Evolutionary conservation across 2,113 vertebrate species (phyloP).

Genomic region (Lipophrys pholis): DNA sequence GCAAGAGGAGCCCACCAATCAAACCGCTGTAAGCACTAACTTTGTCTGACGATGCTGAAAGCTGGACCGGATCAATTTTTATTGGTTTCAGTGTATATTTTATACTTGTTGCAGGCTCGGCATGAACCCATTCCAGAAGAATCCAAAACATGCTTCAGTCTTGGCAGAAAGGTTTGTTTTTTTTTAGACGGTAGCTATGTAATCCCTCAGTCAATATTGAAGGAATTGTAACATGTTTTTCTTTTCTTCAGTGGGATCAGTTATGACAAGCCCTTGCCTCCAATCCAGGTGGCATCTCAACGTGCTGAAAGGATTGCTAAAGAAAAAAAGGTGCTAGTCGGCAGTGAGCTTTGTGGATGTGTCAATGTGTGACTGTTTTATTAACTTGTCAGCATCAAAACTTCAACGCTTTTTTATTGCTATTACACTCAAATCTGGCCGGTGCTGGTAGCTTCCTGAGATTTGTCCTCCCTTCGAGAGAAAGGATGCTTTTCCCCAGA

Average conservation of each 20-base stretch:
- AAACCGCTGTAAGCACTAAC: constrained; percentile 88
- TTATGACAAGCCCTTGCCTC: constrained; percentile 92
- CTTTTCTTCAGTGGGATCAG: constrained; percentile 87
- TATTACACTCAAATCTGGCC: too few species aligned
- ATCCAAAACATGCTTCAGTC: constrained; percentile 93
- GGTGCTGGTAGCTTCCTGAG: too few species aligned
- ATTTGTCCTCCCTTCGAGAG: too few species aligned
- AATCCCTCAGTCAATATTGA: neutral
- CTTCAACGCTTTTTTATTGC: too few species aligned
- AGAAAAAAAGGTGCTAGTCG: constrained; percentile 86
- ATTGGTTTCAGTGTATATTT: neutral
- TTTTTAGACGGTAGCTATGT: neutral
- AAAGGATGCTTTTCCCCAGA: too few species aligned
- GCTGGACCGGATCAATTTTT: too few species aligned
- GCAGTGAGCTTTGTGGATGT: neutral
- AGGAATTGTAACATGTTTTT: constrained; percentile 7
- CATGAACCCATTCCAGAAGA: constrained; percentile 97
- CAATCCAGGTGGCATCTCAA: constrained; percentile 92
- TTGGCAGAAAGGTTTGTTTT: constrained; percentile 89
- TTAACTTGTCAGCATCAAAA: neutral
- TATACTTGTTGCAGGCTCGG: constrained; percentile 83
- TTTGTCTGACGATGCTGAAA: neutral
- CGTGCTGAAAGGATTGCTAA: constrained; percentile 93
- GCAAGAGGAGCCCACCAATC: constrained; percentile 92
- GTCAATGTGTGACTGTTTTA: constrained; percentile 14